A percentile compares a stretch with the other conserved stretches of the same genome.
Evolutionary conservation across 2,797 vertebrate species (phyloP).

Genomic region (Gymnothorax reevesii): DNA sequence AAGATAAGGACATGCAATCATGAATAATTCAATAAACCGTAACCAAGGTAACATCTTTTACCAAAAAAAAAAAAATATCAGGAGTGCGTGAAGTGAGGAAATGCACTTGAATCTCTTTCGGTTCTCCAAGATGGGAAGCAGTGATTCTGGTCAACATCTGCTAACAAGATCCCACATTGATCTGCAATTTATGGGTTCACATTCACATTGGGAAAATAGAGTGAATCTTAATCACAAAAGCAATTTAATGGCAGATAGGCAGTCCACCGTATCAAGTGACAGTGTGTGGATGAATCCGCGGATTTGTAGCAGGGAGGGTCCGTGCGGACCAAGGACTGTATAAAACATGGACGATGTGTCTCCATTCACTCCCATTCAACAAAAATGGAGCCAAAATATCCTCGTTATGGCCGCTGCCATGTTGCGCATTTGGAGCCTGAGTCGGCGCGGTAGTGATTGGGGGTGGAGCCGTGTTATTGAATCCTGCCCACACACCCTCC

Average conservation of each 20-base stretch:
- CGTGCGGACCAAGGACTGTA: no score
- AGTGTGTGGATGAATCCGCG: background rate
- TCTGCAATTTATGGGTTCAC: background rate
- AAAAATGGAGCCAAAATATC: no score
- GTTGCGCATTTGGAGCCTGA: no score
- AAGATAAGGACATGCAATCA: constrained; percentile 22
- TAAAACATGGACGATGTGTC: no score
- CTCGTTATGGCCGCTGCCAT: no score
- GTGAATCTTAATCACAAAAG: background rate
- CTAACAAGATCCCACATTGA: background rate
- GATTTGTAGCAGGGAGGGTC: background rate
- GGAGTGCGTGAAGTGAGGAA: background rate
- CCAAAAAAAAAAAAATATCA: background rate
- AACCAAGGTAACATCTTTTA: constrained; percentile 27
- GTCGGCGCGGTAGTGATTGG: no score
- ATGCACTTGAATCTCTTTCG: background rate
- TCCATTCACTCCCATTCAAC: no score
- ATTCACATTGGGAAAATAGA: background rate
- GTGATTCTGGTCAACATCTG: background rate
- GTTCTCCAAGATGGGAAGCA: background rate
- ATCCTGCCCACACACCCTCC: no score
- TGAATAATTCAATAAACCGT: constrained; percentile 24
- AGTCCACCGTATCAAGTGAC: background rate
- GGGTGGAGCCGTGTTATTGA: no score
- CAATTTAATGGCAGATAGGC: background rate